phyloP scores from a whole-genome alignment of 2,113 vertebrate genomes.

The Cacatua alba region DNA sequence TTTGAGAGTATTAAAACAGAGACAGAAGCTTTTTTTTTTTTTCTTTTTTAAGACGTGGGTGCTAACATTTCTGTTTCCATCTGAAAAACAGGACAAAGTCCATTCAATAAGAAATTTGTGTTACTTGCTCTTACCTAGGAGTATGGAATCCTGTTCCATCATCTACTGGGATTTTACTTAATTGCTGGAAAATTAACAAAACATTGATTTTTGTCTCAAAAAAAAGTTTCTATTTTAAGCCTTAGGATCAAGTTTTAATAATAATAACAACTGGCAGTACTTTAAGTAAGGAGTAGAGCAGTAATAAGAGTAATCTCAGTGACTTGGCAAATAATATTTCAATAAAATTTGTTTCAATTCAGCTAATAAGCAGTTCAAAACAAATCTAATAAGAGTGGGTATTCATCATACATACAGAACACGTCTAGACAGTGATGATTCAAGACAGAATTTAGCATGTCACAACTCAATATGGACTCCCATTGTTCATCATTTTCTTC shows the following conservation, averaged over 20 bases:
- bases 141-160: background rate
- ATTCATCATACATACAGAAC: background rate
- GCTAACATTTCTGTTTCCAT: background rate
- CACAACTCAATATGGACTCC: background rate
- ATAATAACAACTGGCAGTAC: background rate
- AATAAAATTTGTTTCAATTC: background rate
- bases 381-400: accelerated
- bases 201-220: background rate
- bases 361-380: background rate
- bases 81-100: background rate
- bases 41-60: background rate
- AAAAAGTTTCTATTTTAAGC: background rate
- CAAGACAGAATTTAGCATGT: background rate
- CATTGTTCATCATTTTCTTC: background rate
- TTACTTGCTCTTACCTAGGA: background rate
- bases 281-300: background rate
- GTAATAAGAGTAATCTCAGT: background rate
- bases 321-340: background rate
- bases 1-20: background rate
- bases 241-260: background rate
- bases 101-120: background rate
- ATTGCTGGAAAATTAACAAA: background rate
- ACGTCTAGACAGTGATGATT: background rate
- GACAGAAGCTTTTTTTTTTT: background rate
- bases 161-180: background rate